A percentile compares a stretch with the other conserved stretches of the same genome.
Evolutionary conservation across 2,888 invertebrate species (phyloP).

Genomic region (Linnaemya vulpina): DNA sequence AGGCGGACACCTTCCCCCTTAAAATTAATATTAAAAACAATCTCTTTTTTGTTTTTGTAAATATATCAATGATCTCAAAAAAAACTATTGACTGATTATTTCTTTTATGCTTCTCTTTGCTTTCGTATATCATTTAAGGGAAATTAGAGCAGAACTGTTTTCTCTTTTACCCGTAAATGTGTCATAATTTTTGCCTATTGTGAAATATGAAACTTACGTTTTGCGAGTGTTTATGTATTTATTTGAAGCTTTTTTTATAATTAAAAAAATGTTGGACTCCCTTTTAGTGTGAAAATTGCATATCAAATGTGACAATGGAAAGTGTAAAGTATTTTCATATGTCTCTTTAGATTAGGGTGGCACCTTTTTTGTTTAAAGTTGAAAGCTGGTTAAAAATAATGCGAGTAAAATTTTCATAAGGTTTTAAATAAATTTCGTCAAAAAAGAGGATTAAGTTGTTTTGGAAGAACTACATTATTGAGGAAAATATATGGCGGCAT

Average conservation of each 20-base stretch:
- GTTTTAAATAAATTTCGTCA: too few relatives aligned
- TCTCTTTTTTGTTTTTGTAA: too few relatives aligned
- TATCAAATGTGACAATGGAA: constrained; percentile 29
- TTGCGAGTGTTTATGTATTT: neutral
- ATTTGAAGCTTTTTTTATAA: constrained; percentile 4
- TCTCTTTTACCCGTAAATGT: neutral
- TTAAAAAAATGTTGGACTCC: constrained; percentile 30
- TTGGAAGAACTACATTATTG: too few relatives aligned
- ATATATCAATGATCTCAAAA: too few relatives aligned
- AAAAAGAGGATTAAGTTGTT: too few relatives aligned
- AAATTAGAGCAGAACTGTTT: neutral
- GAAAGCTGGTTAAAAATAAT: too few relatives aligned
- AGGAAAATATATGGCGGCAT: too few relatives aligned
- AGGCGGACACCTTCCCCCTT: too few relatives aligned
- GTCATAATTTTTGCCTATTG: constrained; percentile 19
- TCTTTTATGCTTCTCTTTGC: neutral
- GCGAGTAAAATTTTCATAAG: too few relatives aligned
- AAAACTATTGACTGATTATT: constrained; percentile 23
- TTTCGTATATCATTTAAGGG: constrained; percentile 1
- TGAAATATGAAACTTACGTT: constrained; percentile 23
- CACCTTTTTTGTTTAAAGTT: neutral
- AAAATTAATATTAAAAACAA: too few relatives aligned
- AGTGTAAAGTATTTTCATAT: constrained; percentile 21
- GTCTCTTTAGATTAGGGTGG: neutral
- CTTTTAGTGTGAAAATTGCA: constrained; percentile 46